phyloP scores from a whole-genome alignment of 2,797 vertebrate genomes.

The Dicrostonyx torquatus region DNA sequence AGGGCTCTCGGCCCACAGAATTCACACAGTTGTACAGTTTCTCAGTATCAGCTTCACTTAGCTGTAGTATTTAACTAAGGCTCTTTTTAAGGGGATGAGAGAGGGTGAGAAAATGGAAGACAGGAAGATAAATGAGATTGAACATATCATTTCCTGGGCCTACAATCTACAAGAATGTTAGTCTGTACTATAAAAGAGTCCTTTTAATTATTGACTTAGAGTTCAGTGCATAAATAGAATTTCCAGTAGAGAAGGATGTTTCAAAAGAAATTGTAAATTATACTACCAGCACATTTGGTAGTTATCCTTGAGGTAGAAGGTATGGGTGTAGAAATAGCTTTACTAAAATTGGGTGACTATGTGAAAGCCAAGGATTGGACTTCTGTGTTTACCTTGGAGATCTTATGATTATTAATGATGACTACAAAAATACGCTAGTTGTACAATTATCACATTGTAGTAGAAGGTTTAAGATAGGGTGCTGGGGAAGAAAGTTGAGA shows the following conservation, averaged over 20 bases:
- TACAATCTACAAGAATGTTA: not conserved
- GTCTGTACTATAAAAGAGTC: constrained; percentile 15
- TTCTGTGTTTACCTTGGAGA: constrained; percentile 51
- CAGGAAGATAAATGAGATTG: not conserved
- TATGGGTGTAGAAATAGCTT: not conserved
- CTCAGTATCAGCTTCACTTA: not conserved
- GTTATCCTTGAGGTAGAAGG: not conserved
- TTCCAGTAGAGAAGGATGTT: not conserved
- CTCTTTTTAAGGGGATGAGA: not conserved
- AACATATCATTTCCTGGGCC: not conserved
- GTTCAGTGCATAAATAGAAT: constrained; percentile 6
- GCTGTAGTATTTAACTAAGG: not conserved
- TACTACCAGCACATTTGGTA: not conserved
- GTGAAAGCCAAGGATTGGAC: constrained; percentile 14
- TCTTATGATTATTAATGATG: constrained; percentile 6
- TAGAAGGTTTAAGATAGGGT: not conserved
- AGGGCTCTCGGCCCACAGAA: not conserved
- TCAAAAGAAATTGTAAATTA: constrained; percentile 11
- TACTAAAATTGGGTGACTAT: constrained; percentile 4
- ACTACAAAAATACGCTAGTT: not conserved
- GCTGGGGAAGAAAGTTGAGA: not conserved
- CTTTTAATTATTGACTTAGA: not conserved
- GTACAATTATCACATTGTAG: not conserved
- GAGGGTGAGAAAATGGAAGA: not conserved
- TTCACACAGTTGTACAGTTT: not conserved